phyloP scores from a whole-genome alignment of 1,140 invertebrate species.

The Leptinotarsa defecta region DNA sequence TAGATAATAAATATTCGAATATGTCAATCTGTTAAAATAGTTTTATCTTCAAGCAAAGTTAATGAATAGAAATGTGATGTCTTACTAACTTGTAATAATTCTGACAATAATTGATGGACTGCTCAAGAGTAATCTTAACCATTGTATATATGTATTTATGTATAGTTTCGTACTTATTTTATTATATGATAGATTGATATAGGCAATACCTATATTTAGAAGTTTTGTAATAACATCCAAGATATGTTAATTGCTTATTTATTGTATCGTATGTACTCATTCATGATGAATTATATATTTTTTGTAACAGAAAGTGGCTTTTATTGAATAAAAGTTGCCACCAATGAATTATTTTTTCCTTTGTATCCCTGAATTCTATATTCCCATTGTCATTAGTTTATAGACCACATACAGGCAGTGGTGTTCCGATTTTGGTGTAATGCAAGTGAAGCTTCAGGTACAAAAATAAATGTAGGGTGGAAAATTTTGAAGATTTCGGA shows the following conservation, averaged over 20 bases:
- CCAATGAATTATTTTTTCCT: not conserved
- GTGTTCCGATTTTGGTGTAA: no score
- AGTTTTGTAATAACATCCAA: conserved; percentile 1
- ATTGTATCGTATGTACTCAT: conserved; percentile 12
- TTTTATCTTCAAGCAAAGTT: conserved; percentile 14
- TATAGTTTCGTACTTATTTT: conserved; percentile 32
- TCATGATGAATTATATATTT: not conserved
- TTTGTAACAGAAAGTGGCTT: not conserved
- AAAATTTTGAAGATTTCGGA: no score
- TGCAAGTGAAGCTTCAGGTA: no score
- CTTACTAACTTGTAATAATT: conserved; percentile 31
- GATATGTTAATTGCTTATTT: conserved; percentile 29
- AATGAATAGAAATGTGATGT: conserved; percentile 34
- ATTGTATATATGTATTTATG: conserved; percentile 26
- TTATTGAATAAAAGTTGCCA: not conserved
- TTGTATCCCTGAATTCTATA: no score
- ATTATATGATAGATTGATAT: conserved; percentile 1
- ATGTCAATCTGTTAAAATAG: conserved; percentile 3
- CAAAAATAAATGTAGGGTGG: no score
- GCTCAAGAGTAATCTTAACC: conserved; percentile 27
- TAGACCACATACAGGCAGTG: no score
- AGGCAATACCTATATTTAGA: not conserved
- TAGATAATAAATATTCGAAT: not conserved
- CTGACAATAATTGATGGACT: conserved; percentile 28
- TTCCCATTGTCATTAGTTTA: no score